phyloP scores from a whole-genome alignment of 2,113 vertebrate genomes.

The Spea multiplicata region DNA sequence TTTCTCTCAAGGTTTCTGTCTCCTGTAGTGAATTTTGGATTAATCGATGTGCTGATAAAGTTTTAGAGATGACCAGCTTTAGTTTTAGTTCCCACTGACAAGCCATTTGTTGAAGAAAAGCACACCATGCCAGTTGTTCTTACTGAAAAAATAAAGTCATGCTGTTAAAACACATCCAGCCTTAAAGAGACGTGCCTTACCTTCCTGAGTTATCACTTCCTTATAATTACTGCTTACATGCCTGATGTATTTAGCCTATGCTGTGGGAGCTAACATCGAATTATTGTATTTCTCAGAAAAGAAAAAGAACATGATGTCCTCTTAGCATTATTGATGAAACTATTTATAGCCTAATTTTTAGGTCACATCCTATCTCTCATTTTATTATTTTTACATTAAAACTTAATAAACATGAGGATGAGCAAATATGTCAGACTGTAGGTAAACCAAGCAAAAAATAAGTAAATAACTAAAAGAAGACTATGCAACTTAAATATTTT shows the following conservation, averaged over 20 bases:
- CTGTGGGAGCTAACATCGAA: slow-evolving; percentile 19
- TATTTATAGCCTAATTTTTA: slow-evolving; percentile 28
- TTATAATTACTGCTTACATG: slow-evolving; percentile 44
- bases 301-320: slow-evolving; percentile 39
- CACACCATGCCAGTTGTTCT: slow-evolving; percentile 38
- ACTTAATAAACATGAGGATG: slow-evolving; percentile 9
- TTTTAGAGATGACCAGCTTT: slow-evolving; percentile 40
- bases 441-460: too few relatives aligned
- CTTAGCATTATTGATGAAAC: slow-evolving; percentile 25
- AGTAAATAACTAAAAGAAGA: too few relatives aligned
- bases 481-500: too few relatives aligned
- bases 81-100: slow-evolving; percentile 43
- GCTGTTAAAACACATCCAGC: slow-evolving; percentile 44
- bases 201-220: slow-evolving; percentile 46
- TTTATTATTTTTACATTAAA: slow-evolving; percentile 6
- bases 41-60: slow-evolving; percentile 41
- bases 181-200: slow-evolving; percentile 38
- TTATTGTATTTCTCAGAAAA: slow-evolving; percentile 27
- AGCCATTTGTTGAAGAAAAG: slow-evolving; percentile 45
- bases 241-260: slow-evolving; percentile 30
- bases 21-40: slow-evolving; percentile 28
- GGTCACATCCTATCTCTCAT: too few relatives aligned
- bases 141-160: slow-evolving; percentile 33
- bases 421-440: background rate
- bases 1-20: background rate